Evolutionary conservation across 92 coral and sea anemone species (phyloP), one percentile per base, ranked within the genome.

Genomic region (Bergia puertoricense): DNA sequence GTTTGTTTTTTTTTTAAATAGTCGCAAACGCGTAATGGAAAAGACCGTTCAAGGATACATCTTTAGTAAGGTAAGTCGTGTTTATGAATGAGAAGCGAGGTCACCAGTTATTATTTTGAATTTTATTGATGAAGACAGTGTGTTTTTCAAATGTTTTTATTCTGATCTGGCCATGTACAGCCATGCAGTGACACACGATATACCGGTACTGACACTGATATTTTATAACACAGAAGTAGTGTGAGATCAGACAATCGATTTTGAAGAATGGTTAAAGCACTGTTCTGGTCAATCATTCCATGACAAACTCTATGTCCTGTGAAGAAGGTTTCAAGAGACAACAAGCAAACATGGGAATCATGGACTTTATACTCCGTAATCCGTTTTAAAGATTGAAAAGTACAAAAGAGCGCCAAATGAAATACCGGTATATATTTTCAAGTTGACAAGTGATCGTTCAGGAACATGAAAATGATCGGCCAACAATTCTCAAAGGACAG

Each of bases 21-120:
- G 2, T 7, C 4, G 7, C 8, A 22, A 18, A 2, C 30, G 18
- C 30, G 59, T 54, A 62, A 20, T 62, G 5, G 7, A 18, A 22
- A 62, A 62, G 69, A 3, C 14, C 3, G 11, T 54, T 11, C 59
- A 62, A 16, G 48, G 5, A 10, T 38, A 39, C 46, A 74, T 37
- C 78, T 36, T 74, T 8, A 3, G 45, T 8, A 74, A 16, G 40
- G 69, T 62, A 20, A 74, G 78, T 18, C 40, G 50, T 77, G 81
- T 81, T 81, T 81, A 41, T 62, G 30, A 39, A 59, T 39, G 30
- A 39, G 50, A n/a, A 8, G 38, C 6, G 36, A 54, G 74, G 74
- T 7, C 85, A 81, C 74, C 85, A 5, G 85, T 81, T 15, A 40
- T 38, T 81, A 56, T 81, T 81, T 62, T 81, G 50, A 15, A 15